Evolutionary conservation across 2,888 invertebrate genomes (phyloP).

Genomic region (Xestia ashworthii): DNA sequence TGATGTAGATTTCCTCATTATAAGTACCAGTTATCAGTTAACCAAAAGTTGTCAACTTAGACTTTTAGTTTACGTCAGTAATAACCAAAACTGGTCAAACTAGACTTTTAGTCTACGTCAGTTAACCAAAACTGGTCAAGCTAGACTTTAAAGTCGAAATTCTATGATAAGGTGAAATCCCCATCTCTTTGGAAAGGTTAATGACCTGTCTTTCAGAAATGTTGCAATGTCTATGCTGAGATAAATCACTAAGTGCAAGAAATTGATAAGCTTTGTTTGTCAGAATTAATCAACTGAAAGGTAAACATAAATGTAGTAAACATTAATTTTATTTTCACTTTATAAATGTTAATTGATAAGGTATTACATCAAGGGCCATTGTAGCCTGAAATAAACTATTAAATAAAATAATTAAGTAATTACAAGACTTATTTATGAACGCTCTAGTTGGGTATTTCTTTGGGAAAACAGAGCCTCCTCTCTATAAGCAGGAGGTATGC

Average conservation of each 20-base stretch:
- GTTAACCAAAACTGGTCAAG: too few species aligned
- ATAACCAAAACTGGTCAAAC: not conserved
- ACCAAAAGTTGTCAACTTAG: too few species aligned
- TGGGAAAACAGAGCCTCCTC: not conserved
- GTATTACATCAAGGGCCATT: not conserved
- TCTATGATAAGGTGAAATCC: not conserved
- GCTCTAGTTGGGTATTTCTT: not conserved
- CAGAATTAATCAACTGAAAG: slow-evolving; percentile 5
- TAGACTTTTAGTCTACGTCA: not conserved
- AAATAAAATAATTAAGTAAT: not conserved
- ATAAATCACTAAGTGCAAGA: not conserved
- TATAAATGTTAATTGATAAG: too few species aligned
- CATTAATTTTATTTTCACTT: not conserved
- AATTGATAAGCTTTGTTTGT: slow-evolving; percentile 1
- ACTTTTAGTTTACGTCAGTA: too few species aligned
- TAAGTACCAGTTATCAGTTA: too few species aligned
- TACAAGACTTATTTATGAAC: too few species aligned
- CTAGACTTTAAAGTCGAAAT: not conserved
- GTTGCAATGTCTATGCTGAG: not conserved
- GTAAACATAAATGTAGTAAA: not conserved
- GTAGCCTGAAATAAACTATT: not conserved
- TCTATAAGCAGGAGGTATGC: not conserved
- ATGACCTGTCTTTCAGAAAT: not conserved
- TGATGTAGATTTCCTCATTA: too few species aligned
- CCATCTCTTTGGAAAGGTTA: slow-evolving; percentile 5